phyloP scores from a whole-genome alignment of 2,888 invertebrate genomes.

The Eristalis pertinax region DNA sequence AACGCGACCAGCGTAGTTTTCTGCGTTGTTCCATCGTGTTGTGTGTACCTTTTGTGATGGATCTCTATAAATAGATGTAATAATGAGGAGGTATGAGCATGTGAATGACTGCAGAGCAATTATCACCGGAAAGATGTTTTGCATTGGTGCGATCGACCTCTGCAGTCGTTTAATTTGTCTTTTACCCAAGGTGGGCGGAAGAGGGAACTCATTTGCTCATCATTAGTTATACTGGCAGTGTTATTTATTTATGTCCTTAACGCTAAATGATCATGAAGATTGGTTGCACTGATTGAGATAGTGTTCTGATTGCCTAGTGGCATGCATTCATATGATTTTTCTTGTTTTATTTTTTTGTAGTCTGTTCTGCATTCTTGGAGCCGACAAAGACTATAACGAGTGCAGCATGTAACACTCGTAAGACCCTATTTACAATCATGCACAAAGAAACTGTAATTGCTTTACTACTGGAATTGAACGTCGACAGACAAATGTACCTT shows the following conservation, averaged over 20 bases:
- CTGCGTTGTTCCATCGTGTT: not conserved
- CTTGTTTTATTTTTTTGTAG: not conserved
- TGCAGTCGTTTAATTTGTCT: slow-evolving; percentile 62
- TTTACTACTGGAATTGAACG: not conserved
- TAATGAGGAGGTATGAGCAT: slow-evolving; percentile 45
- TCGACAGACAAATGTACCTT: not conserved
- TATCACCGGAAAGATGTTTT: slow-evolving; percentile 29
- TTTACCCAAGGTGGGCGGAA: slow-evolving; percentile 28
- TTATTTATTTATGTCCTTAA: slow-evolving; percentile 18
- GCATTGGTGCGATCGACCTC: slow-evolving; percentile 17
- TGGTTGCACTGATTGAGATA: slow-evolving; percentile 40
- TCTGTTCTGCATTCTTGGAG: not conserved
- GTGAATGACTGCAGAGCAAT: slow-evolving; percentile 40
- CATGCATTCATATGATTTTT: not conserved
- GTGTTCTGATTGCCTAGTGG: not conserved
- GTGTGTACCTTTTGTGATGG: slow-evolving; percentile 18
- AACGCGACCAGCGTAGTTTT: slow-evolving; percentile 32
- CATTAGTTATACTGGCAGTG: slow-evolving; percentile 4
- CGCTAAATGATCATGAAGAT: slow-evolving; percentile 44
- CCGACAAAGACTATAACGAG: not conserved
- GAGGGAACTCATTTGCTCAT: not conserved
- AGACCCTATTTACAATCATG: not conserved
- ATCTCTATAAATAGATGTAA: slow-evolving; percentile 58
- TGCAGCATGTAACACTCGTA: not conserved
- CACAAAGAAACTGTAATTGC: not conserved